phyloP scores from a whole-genome alignment of 2,888 invertebrate species.

The Hydroisotoma schaefferi region DNA sequence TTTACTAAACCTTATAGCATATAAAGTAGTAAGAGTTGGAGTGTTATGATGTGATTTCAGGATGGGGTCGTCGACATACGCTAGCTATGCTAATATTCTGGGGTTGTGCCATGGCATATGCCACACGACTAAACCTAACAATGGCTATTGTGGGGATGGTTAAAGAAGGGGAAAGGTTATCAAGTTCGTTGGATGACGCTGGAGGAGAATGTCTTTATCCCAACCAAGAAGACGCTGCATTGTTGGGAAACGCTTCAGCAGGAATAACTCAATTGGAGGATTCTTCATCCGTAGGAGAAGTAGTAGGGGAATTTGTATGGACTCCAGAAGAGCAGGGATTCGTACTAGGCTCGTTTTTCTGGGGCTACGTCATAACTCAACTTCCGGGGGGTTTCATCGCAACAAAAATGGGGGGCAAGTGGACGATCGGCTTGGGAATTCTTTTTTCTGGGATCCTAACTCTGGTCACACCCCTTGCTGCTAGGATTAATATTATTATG shows the following conservation, averaged over 20 bases:
- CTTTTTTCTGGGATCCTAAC: conserved; percentile 42
- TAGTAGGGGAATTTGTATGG: conserved; percentile 38
- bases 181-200: too few relatives aligned
- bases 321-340: conserved; percentile 27
- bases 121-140: conserved; percentile 45
- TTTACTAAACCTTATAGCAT: too few relatives aligned
- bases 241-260: too few relatives aligned
- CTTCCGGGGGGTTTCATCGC: conserved; percentile 40
- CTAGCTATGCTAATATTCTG: conserved; percentile 40
- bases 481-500: conserved; percentile 21
- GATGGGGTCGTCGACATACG: conserved; percentile 45
- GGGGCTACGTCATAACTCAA: conserved; percentile 44
- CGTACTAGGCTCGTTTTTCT: conserved; percentile 44
- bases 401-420: conserved; percentile 36
- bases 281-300: too few relatives aligned
- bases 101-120: conserved; percentile 44
- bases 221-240: too few relatives aligned
- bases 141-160: conserved; percentile 43
- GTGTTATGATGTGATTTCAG: too few relatives aligned
- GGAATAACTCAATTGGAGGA: too few relatives aligned
- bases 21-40: too few relatives aligned
- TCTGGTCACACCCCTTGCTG: conserved; percentile 38
- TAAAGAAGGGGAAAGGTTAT: too few relatives aligned
- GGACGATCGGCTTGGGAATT: conserved; percentile 42
- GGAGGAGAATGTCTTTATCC: too few relatives aligned